Evolutionary conservation across 2,888 invertebrate species (phyloP), one percentile per base, ranked within the genome.

Genomic region (Luperina testacea): DNA sequence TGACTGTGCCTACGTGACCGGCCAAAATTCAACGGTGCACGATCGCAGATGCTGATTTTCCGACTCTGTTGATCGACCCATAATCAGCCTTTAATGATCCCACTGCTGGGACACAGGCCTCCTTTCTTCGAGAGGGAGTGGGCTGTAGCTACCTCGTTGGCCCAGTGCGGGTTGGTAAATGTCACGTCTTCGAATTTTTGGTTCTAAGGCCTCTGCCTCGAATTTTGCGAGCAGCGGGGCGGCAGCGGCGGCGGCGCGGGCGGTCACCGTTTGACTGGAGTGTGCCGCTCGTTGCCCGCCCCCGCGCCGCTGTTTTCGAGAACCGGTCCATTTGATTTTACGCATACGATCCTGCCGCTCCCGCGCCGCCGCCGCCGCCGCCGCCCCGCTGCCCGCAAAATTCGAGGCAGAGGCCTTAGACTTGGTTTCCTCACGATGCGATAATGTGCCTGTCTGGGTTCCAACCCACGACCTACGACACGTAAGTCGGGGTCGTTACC

Each of bases 1-100:
- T 61, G 61, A 51, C 67, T 59, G 24, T 69, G 68, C 5, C 75
- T 82, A 83, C 86, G 83, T 83, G 84, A 86, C 86, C 63, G 68
- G 17, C 64, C 48, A 38, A 77, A 85, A 86, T 79, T 76, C 38
- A 51, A 51, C 24, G 17, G 64, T 11, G 68, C 70, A 69, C 57
- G 69, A 53, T 64, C 59, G 27, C 53, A 51, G 38, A 61, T n/a
- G n/a, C 27, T n/a, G 48, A 67, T 83, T 79, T 76, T 85, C n/a
- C 45, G 13, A 65, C 32, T 57, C 13, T 38, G 27, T 75, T 65
- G 42, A 57, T 81, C 73, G n/a, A 45, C 59, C 1, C 9, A 57
- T 57, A 24, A 24, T 24, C 57, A 24, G 20, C 24, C 24, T 9
- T 11, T 24, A 24, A 24, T 24, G 24, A 24, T 57, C 24, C 57